Conservation (phyloP, 1,140 invertebrate genomes). For the Diploscapter pachys region DNA sequence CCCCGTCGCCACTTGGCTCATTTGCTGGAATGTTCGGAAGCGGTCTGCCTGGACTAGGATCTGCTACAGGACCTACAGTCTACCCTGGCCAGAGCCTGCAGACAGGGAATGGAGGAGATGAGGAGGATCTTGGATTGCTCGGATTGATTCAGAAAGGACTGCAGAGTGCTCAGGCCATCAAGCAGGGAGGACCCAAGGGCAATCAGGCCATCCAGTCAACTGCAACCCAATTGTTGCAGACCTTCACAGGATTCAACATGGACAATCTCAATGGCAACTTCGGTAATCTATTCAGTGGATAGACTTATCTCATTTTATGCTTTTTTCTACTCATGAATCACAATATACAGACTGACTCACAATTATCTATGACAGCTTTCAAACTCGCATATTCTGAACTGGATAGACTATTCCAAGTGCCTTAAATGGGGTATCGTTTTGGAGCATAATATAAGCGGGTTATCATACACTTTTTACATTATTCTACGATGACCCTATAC, state of each 20-base stretch:
- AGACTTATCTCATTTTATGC: neutral
- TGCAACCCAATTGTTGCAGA: conserved; percentile 24
- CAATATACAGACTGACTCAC: no score
- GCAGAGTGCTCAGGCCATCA: conserved; percentile 20
- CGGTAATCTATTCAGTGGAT: conserved; percentile 24
- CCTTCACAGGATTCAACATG: conserved; percentile 26
- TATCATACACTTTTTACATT: no score
- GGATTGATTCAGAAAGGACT: conserved; percentile 30
- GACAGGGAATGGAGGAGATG: neutral
- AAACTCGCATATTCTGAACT: no score
- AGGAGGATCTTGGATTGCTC: conserved; percentile 25
- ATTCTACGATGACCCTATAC: no score
- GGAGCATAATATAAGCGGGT: no score
- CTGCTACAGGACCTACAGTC: neutral
- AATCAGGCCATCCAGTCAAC: conserved; percentile 20
- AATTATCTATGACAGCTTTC: no score
- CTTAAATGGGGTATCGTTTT: no score
- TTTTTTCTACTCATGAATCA: no score
- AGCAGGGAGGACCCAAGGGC: conserved; percentile 21
- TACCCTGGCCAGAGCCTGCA: neutral
- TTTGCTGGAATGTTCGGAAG: conserved; percentile 18
- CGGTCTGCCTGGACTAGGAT: conserved; percentile 12
- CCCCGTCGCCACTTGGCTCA: conserved; percentile 16
- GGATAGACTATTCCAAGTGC: no score
- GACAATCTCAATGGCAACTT: conserved; percentile 24